These are phyloP conservation scores for Anabacerthia variegaticeps DNA, from an alignment of 2,797 vertebrate genomes.

Conservation along the genomic window DNA sequence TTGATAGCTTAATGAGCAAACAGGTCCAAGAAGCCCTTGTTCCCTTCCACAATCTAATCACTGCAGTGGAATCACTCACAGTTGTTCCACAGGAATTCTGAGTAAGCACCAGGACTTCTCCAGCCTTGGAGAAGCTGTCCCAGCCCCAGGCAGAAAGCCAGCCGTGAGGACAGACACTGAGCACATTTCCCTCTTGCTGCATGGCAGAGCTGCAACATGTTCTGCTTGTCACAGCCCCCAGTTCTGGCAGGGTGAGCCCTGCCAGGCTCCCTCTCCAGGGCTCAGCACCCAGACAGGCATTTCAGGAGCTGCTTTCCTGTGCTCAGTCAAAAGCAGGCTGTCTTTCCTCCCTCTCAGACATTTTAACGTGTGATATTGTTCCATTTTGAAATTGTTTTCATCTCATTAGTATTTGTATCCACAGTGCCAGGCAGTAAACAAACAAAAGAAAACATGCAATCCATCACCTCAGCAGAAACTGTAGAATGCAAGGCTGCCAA, in stretches of 20 bases:
- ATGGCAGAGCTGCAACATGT: conserved; percentile 46
- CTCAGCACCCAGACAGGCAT: neutral
- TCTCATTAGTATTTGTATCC: neutral
- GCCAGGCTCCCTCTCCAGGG: conserved; percentile 23
- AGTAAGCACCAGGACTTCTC: conserved; percentile 12
- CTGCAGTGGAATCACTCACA: neutral
- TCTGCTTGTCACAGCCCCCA: conserved; percentile 38
- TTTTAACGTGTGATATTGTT: neutral
- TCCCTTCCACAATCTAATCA: neutral
- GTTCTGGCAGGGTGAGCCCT: conserved; percentile 36
- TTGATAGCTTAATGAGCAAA: neutral
- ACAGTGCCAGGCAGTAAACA: neutral
- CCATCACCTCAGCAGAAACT: neutral
- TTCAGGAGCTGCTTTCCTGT: neutral
- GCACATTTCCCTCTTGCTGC: conserved; percentile 34
- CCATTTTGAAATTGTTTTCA: neutral
- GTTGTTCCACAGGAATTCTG: neutral
- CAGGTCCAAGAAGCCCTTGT: neutral
- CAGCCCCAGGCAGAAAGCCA: conserved; percentile 11
- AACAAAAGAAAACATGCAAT: neutral
- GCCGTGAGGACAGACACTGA: neutral
- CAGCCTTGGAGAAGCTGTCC: neutral
- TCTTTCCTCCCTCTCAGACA: neutral
- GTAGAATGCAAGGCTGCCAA: neutral
- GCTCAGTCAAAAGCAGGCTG: neutral